Evolutionary conservation across 2,888 invertebrate genomes (phyloP).

Genomic region (Drosophila subquinaria): DNA sequence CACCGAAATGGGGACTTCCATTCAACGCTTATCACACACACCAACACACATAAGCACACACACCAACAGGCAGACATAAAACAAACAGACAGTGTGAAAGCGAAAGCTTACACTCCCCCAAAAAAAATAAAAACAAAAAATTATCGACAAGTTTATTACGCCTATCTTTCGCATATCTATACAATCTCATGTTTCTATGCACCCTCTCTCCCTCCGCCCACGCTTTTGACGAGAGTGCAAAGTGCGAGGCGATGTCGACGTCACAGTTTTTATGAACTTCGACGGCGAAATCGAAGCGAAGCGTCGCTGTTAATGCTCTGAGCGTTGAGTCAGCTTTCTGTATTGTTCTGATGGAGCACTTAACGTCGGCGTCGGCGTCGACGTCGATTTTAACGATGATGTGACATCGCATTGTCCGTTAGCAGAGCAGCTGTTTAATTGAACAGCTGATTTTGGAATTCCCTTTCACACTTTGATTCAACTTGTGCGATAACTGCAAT

Average conservation of each 20-base stretch:
- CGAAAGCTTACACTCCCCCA: not conserved
- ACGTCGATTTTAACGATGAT: not conserved
- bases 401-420: conserved; percentile 24
- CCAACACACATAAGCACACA: not conserved
- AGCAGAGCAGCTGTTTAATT: conserved; percentile 42
- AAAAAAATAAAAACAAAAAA: not conserved
- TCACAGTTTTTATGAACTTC: conserved; percentile 18
- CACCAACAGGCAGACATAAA: too few species aligned
- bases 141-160: not conserved
- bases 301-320: not conserved
- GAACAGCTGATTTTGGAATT: conserved; percentile 48
- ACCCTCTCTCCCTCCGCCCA: not conserved
- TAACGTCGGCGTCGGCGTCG: conserved; percentile 14
- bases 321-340: conserved; percentile 18
- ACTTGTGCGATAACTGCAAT: conserved; percentile 18
- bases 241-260: conserved; percentile 32
- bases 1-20: conserved; percentile 10
- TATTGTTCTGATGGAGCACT: not conserved
- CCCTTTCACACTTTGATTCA: conserved; percentile 29
- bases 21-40: not conserved
- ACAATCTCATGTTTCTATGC: too few species aligned
- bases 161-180: conserved; percentile 5
- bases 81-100: not conserved
- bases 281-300: conserved; percentile 2
- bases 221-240: conserved; percentile 13